phyloP scores from a whole-genome alignment of 2,113 vertebrate species.

The Calyptomena viridis region DNA sequence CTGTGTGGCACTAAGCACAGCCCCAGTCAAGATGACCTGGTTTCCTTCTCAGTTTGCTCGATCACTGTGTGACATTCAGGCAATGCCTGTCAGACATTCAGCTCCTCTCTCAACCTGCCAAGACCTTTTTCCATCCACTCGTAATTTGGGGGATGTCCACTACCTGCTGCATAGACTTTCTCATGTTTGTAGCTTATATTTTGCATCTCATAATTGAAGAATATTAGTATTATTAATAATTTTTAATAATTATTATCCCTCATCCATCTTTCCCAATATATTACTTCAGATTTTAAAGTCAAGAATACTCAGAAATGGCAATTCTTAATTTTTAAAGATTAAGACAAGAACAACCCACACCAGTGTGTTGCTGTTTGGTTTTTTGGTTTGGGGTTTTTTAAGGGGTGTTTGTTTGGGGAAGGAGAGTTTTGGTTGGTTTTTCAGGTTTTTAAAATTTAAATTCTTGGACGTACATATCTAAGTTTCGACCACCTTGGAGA shows the following conservation, averaged over 20 bases:
- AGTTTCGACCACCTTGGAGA: not conserved
- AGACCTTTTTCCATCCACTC: not conserved
- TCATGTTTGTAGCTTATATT: not conserved
- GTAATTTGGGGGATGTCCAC: not conserved
- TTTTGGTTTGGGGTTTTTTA: not conserved
- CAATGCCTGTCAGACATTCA: not conserved
- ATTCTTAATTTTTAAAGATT: not conserved
- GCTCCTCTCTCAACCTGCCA: not conserved
- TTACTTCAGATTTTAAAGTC: not conserved
- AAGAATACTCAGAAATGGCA: not conserved
- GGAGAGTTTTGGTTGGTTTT: not conserved
- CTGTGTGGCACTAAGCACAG: not conserved
- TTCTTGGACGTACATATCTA: not conserved
- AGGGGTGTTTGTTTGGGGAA: fast-evolving
- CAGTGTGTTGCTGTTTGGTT: not conserved
- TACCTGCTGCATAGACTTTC: not conserved
- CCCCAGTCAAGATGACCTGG: not conserved
- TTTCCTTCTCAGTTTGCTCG: not conserved
- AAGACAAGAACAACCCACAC: not conserved
- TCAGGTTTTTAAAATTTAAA: not conserved
- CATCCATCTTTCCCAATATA: not conserved
- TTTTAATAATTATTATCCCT: not conserved
- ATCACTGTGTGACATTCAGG: not conserved
- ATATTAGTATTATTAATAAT: not conserved
- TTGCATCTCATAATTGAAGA: not conserved